Base-by-base conservation (phyloP, 2,888 invertebrate species). In the Euclidia mi region DNA sequence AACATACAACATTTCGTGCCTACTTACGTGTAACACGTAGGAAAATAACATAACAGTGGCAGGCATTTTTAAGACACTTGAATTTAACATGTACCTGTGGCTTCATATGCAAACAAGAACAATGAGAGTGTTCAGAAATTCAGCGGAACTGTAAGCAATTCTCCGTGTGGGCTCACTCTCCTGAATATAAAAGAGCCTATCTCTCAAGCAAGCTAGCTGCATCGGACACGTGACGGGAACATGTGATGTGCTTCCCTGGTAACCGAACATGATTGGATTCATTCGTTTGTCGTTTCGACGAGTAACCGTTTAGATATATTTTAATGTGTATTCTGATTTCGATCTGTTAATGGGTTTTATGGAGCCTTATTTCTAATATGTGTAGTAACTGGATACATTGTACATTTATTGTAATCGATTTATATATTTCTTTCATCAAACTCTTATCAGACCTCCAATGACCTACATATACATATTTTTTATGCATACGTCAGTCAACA, bases 151-250 rank as follows among this genome's bases (percentile, higher is more conserved):
- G 77, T 78, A 74, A 74, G 76, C 78, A 76, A 81, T 81, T 74
- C 77, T 68, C 71, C 62, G 63, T 70, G 76, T 72, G 63, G 53
- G 52, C 65, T 71, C 65, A 48, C 69, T 71, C 70, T 57, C 76
- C 71, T 81, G 86, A 85, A 87, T 89, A 85, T 77, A 84, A 87
- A 87, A 63, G 74, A 78, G 81, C 56, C 69, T 75, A 73, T 71
- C 71, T 77, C 67, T 74, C 67, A 76, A 50, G 52, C 64, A 70
- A n/a, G 72, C 70, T 76, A 71, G 73, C 64, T 79, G 79, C 76
- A 74, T 55, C 55, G 41, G 77, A 77, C 77, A 74, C 75, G 77
- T 77, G 81, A 81, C 78, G 57, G 63, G 79, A 66, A 78, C 82
- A 67, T 67, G 65, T 65, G 73, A 78, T 81, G 71, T 72, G 73